These are phyloP conservation scores for Hesperia comma DNA, from an alignment of 2,888 invertebrate species.

Conservation along the genomic window DNA sequence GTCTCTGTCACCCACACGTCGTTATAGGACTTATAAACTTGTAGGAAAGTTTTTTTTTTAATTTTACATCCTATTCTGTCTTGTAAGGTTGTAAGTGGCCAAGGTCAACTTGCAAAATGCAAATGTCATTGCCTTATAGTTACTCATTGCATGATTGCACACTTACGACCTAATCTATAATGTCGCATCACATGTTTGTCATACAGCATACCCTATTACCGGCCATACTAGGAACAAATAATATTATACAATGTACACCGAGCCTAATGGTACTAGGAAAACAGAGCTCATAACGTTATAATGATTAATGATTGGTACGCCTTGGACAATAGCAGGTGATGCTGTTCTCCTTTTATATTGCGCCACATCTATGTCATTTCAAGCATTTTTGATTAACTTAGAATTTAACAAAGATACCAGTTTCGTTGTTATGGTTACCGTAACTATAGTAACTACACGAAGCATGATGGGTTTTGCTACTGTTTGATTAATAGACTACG, in stretches of 20 bases:
- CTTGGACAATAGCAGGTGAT: constrained; percentile 5
- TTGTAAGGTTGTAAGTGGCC: neutral
- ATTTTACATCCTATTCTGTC: no score
- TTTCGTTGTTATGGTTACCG: no score
- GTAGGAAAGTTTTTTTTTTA: no score
- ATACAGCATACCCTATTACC: constrained; percentile 30
- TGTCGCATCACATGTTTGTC: constrained; percentile 15
- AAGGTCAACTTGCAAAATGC: constrained; percentile 19
- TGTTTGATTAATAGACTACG: no score
- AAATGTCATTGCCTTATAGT: constrained; percentile 26
- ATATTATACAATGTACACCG: constrained; percentile 26
- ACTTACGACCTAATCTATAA: neutral
- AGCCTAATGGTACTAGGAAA: constrained; percentile 29
- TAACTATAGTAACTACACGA: no score
- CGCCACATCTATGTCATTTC: neutral
- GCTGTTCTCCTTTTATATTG: constrained; percentile 1
- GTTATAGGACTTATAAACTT: no score
- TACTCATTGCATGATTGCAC: neutral
- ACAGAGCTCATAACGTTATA: constrained; percentile 8
- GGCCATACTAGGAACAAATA: constrained; percentile 16
- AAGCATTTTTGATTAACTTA: no score
- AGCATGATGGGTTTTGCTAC: no score
- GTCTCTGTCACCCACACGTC: no score
- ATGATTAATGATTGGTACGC: constrained; percentile 20
- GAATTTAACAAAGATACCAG: no score